Percentiles rank a stretch among this genome's conserved stretches.
Conservation (phyloP, 2,888 invertebrate species). For the Eudemis profundana region DNA sequence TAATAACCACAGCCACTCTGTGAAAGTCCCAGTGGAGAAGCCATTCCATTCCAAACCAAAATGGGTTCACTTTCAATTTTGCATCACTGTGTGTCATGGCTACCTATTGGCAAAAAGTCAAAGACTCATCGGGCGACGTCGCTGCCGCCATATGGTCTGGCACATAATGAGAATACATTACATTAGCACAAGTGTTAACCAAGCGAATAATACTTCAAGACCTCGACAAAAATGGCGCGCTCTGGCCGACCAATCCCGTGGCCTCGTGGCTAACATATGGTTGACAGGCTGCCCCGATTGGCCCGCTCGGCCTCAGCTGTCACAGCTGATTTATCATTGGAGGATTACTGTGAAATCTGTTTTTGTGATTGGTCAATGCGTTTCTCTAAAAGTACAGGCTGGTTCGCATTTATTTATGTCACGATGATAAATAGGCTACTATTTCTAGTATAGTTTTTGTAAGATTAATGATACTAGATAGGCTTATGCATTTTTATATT, state of each 20-base stretch:
- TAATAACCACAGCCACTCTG: background rate
- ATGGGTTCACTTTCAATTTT: conserved; percentile 22
- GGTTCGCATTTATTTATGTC: conserved; percentile 10
- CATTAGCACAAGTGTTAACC: conserved; percentile 33
- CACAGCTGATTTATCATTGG: conserved; percentile 45
- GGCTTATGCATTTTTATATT: background rate
- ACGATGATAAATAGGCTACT: background rate
- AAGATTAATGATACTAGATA: background rate
- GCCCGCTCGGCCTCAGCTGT: conserved; percentile 39
- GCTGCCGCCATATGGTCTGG: conserved; percentile 37
- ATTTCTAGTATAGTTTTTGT: conserved; percentile 7
- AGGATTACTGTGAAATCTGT: conserved; percentile 29
- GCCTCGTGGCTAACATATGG: conserved; percentile 45
- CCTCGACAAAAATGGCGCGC: conserved; percentile 45
- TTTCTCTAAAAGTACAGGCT: conserved; percentile 19
- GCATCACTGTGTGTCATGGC: background rate
- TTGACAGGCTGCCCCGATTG: conserved; percentile 43
- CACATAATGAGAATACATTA: conserved; percentile 41
- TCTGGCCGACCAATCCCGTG: conserved; percentile 44
- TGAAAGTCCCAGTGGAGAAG: background rate
- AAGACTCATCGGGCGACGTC: conserved; percentile 26
- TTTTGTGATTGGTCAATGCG: conserved; percentile 36
- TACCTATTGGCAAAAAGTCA: conserved; percentile 21
- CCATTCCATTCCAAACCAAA: background rate
- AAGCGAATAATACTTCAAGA: conserved; percentile 34